These are phyloP conservation scores for Dipodomys stephensi DNA, from an alignment of 2,113 vertebrate species.

Conservation along the genomic window DNA sequence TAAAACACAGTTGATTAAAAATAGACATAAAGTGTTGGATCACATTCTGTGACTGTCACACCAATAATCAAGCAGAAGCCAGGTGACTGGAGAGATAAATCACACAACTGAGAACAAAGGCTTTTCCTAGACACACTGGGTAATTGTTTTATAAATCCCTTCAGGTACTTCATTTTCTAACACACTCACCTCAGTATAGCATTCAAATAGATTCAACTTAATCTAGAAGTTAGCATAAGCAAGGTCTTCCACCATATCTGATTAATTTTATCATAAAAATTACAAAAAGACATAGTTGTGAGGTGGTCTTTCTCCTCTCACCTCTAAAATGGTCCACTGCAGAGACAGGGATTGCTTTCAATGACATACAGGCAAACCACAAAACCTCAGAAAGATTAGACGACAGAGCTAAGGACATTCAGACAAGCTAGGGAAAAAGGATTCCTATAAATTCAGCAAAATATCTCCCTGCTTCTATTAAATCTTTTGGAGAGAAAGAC, in stretches of 20 bases:
- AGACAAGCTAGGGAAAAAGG: slow-evolving; percentile 37
- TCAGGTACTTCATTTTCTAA: slow-evolving; percentile 15
- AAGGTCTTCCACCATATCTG: background rate
- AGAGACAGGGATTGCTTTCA: background rate
- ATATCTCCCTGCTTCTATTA: slow-evolving; percentile 55
- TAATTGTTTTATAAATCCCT: background rate
- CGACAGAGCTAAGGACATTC: slow-evolving; percentile 44
- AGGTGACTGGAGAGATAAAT: background rate
- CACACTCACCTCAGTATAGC: background rate
- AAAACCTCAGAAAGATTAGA: slow-evolving; percentile 44
- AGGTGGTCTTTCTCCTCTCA: background rate
- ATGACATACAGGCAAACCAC: background rate
- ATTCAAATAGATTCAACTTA: background rate
- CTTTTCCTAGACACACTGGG: background rate
- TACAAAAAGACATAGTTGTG: background rate
- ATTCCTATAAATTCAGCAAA: slow-evolving; percentile 63
- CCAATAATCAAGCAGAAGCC: background rate
- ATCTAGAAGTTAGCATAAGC: background rate
- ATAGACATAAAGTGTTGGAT: background rate
- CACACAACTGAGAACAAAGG: background rate
- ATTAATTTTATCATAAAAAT: slow-evolving; percentile 46
- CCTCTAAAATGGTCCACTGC: background rate
- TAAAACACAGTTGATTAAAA: slow-evolving; percentile 27
- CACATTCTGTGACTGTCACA: background rate
- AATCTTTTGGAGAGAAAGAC: slow-evolving; percentile 35